Percentiles rank a stretch among this genome's conserved stretches.
Evolutionary conservation across 2,888 invertebrate species (phyloP).

Genomic region (Tubulanus polymorphus): DNA sequence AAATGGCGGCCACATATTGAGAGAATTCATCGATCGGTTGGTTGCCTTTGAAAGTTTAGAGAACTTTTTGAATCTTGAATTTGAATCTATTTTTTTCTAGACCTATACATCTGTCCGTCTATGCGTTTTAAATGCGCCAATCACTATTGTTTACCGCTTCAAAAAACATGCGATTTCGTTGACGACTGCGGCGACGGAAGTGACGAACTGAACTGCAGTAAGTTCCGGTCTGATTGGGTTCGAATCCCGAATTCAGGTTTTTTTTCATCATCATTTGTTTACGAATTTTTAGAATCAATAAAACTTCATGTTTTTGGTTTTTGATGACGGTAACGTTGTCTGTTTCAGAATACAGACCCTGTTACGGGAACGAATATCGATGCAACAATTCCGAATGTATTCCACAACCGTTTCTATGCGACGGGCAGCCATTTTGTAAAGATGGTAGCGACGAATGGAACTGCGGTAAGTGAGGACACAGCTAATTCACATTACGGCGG

Average conservation of each 20-base stretch:
- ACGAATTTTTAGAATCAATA: background rate
- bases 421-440: slow-evolving; percentile 35
- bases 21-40: too few relatives aligned
- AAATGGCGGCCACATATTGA: too few relatives aligned
- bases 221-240: slow-evolving; percentile 30
- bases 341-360: slow-evolving; percentile 49
- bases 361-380: slow-evolving; percentile 53
- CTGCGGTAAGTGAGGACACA: slow-evolving; percentile 36
- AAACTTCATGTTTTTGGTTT: background rate
- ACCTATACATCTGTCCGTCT: slow-evolving; percentile 53
- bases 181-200: slow-evolving; percentile 54
- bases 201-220: slow-evolving; percentile 53
- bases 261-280: background rate
- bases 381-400: slow-evolving; percentile 56
- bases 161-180: slow-evolving; percentile 49
- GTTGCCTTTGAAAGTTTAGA: too few relatives aligned
- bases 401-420: slow-evolving; percentile 50
- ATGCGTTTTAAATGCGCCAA: slow-evolving; percentile 57
- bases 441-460: slow-evolving; percentile 44
- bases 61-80: too few relatives aligned
- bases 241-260: too few relatives aligned
- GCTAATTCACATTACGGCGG: too few relatives aligned
- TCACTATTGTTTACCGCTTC: slow-evolving; percentile 54
- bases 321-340: too few relatives aligned
- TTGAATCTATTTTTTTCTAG: slow-evolving; percentile 26